These are phyloP conservation scores for Megathymus violae DNA, from an alignment of 1,140 invertebrate species.

Conservation along the genomic window DNA sequence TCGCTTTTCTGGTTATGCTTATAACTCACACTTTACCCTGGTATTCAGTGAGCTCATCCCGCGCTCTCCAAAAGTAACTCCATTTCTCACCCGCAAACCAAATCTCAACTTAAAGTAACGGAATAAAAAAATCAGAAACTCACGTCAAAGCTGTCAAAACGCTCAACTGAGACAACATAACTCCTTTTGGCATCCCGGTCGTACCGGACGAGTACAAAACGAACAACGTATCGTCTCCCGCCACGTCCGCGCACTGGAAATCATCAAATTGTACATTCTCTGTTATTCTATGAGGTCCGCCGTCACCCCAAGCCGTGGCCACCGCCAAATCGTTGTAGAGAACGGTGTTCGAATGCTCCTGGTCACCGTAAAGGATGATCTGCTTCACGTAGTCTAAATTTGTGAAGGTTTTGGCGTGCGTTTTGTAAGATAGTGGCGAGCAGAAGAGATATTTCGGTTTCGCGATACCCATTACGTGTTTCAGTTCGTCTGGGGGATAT, in stretches of 20 bases:
- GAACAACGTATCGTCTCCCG: constrained; percentile 63
- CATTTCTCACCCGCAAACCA: too few relatives aligned
- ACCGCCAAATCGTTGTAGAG: constrained; percentile 44
- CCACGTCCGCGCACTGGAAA: constrained; percentile 57
- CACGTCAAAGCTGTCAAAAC: constrained; percentile 43
- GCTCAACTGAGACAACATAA: constrained; percentile 89
- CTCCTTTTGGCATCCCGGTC: constrained; percentile 91
- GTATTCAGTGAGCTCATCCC: too few relatives aligned
- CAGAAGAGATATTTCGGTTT: constrained; percentile 80
- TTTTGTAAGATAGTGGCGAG: constrained; percentile 50
- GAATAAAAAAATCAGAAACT: too few relatives aligned
- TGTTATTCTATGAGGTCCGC: constrained; percentile 5
- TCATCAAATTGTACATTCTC: constrained; percentile 35
- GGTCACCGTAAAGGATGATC: constrained; percentile 48
- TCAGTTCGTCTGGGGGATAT: constrained; percentile 73
- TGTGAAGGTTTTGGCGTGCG: constrained; percentile 43
- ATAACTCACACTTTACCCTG: too few relatives aligned
- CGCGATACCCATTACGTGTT: constrained; percentile 76
- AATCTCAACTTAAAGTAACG: too few relatives aligned
- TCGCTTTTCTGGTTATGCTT: too few relatives aligned
- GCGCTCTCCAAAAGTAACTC: too few relatives aligned
- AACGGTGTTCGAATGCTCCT: constrained; percentile 35
- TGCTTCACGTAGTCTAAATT: constrained; percentile 42
- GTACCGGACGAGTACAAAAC: constrained; percentile 88
- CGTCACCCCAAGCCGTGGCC: constrained; percentile 7